Conservation (phyloP, 2,113 vertebrate species). For the Bos javanicus region DNA sequence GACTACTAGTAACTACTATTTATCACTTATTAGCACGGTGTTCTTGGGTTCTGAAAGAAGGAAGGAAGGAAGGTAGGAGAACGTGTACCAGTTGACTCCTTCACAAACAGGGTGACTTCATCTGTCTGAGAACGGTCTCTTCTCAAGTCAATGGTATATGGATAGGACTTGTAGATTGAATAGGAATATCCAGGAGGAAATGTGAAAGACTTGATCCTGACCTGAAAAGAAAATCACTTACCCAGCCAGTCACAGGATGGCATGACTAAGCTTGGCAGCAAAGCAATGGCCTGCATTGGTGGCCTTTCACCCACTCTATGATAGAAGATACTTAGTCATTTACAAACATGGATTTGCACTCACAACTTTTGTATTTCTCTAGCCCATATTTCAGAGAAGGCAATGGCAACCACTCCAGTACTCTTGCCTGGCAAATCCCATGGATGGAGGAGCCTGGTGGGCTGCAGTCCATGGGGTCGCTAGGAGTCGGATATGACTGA, state of each 20-base stretch:
- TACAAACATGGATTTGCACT: background rate
- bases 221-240: background rate
- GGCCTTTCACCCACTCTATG: too few species aligned
- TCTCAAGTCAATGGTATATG: background rate
- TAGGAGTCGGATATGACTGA: too few species aligned
- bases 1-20: background rate
- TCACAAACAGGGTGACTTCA: background rate
- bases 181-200: background rate
- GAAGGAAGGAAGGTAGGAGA: background rate
- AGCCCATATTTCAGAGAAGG: too few species aligned
- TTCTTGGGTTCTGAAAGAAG: background rate
- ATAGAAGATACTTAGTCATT: background rate
- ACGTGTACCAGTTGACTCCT: background rate
- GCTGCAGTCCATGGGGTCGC: too few species aligned
- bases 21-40: background rate
- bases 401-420: too few species aligned
- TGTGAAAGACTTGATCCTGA: background rate
- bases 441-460: too few species aligned
- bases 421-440: too few species aligned
- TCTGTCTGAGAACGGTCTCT: background rate
- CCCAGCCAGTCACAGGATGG: background rate
- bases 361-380: background rate
- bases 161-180: background rate
- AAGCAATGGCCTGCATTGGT: accelerated
- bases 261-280: background rate